Base-by-base conservation (phyloP, 2,888 invertebrate species). In the Norana najaformis region DNA sequence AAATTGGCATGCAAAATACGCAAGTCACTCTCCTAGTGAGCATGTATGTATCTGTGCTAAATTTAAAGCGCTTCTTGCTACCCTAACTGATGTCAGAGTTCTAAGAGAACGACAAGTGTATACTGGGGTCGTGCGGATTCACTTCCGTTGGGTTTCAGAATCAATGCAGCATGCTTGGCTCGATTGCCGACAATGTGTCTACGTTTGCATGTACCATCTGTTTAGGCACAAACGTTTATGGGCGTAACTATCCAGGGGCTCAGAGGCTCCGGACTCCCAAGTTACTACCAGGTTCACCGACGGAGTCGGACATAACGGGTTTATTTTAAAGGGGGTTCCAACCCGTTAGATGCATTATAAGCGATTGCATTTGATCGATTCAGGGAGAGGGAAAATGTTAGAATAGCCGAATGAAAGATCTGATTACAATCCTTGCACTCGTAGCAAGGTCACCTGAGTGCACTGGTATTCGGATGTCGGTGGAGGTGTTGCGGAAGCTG, bases 401-500 rank as follows among this genome's bases (percentile, higher is more conserved):
- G 30, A 69, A 69, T n/a, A 16, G 47, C 23, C 23, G 47, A 23
- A 47, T 23, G 4, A 30, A 69, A 0, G n/a, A n/a, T 8, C n/a
- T 69, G 69, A n/a, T n/a, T 69, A 69, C 30, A n/a, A n/a, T n/a
- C 69, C n/a, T 13, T n/a, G n/a, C 30, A 13, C n/a, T 69, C 6
- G n/a, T 30, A 69, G 69, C n/a, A 69, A n/a, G 69, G 69, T 69
- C 69, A n/a, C 5, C 69, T 69, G 8, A 69, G 69, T 69, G 69
- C 69, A n/a, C n/a, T 69, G 69, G 30, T 69, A 69, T 69, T 69
- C n/a, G 69, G 4, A n/a, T n/a, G 69, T n/a, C 69, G 69, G 11
- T 69, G 69, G 69, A 69, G 69, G 69, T n/a, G 69, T n/a, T 69
- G 69, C 69, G 69, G 69, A 69, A 69, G n/a, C 13, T 69, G 69